Conservation (phyloP, 2,797 vertebrate species). For the Tadarida brasiliensis region DNA sequence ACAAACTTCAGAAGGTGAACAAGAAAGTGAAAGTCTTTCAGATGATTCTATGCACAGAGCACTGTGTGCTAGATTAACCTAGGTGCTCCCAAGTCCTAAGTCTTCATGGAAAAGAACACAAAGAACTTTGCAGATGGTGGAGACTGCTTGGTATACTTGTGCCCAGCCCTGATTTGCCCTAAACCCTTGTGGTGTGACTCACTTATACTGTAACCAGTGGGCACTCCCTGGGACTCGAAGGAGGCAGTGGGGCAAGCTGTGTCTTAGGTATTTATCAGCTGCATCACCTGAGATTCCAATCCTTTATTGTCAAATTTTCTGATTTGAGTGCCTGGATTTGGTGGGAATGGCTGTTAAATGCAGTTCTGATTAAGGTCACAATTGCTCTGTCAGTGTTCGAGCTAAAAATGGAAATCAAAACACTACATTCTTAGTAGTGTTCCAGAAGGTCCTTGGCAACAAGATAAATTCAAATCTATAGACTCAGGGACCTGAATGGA, state of each 20-base stretch:
- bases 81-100: neutral
- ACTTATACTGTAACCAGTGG: neutral
- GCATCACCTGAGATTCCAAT: neutral
- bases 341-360: neutral
- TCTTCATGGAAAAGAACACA: neutral
- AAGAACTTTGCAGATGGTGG: neutral
- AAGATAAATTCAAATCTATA: neutral
- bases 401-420: slow-evolving; percentile 20
- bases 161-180: neutral
- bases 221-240: neutral
- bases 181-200: too few relatives aligned
- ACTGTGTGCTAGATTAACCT: neutral
- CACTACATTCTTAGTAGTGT: neutral
- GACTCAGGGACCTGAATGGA: neutral
- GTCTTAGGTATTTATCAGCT: neutral
- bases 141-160: neutral
- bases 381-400: neutral
- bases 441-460: neutral
- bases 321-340: neutral
- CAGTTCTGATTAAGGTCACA: neutral
- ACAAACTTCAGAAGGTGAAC: neutral
- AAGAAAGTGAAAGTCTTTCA: slow-evolving; percentile 11
- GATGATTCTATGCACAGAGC: neutral
- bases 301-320: neutral
- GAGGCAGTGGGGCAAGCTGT: neutral